Percentiles rank a stretch among this genome's conserved stretches.
phyloP scores from a whole-genome alignment of 1,140 invertebrate genomes.

The Zaprionus ghesquierei region DNA sequence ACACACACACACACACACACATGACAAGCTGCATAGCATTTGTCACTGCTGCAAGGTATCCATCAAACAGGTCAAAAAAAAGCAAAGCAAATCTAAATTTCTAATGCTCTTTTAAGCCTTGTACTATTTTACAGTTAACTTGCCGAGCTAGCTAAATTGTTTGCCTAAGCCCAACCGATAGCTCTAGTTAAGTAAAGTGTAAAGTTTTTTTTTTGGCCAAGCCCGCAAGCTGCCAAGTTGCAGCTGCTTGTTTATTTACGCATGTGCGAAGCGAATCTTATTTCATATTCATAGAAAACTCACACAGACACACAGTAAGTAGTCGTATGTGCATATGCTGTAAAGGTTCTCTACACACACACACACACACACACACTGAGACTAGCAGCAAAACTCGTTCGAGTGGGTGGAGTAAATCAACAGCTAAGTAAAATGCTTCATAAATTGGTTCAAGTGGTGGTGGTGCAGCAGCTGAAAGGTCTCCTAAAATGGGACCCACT shows the following conservation, averaged over 20 bases:
- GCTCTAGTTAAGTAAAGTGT: not conserved
- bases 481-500: not conserved
- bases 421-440: conserved; percentile 80
- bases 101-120: too few species aligned
- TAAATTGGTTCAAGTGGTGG: conserved; percentile 77
- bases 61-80: too few species aligned
- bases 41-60: too few species aligned
- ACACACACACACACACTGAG: not conserved
- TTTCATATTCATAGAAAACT: conserved; percentile 81
- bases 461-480: conserved; percentile 60
- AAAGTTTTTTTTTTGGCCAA: not conserved
- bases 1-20: too few species aligned
- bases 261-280: conserved; percentile 66
- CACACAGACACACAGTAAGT: conserved; percentile 75
- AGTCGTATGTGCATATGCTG: not conserved
- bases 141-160: not conserved
- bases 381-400: conserved; percentile 20
- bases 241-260: conserved; percentile 74
- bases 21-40: too few species aligned
- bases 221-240: not conserved
- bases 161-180: too few species aligned
- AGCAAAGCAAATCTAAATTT: too few species aligned
- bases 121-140: not conserved
- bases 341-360: conserved; percentile 39
- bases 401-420: conserved; percentile 64